These are phyloP conservation scores for Tetanocera ferruginea DNA, from an alignment of 2,888 invertebrate genomes.

Conservation along the genomic window DNA sequence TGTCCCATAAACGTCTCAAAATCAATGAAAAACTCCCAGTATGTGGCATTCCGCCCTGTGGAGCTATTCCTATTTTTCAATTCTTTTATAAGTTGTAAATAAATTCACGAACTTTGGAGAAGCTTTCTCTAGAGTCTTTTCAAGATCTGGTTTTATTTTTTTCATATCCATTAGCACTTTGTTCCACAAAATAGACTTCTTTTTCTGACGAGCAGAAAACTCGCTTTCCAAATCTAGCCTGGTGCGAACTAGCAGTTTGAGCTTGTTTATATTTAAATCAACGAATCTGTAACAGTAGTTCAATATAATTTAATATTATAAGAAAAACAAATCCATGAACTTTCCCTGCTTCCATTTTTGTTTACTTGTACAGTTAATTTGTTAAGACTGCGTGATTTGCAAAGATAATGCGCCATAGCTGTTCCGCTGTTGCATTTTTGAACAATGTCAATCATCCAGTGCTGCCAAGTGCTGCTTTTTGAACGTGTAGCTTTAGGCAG, in stretches of 20 bases:
- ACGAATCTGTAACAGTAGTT: too few species aligned
- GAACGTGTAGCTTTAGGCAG: too few species aligned
- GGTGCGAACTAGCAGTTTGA: neutral
- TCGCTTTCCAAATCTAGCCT: neutral
- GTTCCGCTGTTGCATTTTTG: too few species aligned
- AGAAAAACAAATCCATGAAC: too few species aligned
- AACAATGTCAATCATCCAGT: too few species aligned
- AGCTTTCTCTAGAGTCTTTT: neutral
- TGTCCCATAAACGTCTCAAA: neutral
- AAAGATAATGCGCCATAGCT: too few species aligned
- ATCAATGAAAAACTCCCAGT: neutral
- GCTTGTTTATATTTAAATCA: neutral
- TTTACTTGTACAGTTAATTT: too few species aligned
- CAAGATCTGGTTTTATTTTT: neutral
- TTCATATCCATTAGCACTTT: neutral
- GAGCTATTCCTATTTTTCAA: neutral
- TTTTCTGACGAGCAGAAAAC: neutral
- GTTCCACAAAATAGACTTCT: neutral
- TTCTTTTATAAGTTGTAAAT: neutral
- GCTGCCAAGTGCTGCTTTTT: too few species aligned
- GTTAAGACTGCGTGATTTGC: too few species aligned
- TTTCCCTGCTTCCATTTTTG: too few species aligned
- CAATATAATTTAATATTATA: too few species aligned
- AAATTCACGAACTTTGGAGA: neutral
- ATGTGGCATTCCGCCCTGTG: neutral